Conservation (phyloP, 1,140 invertebrate genomes). For the Cepaea nemoralis region DNA sequence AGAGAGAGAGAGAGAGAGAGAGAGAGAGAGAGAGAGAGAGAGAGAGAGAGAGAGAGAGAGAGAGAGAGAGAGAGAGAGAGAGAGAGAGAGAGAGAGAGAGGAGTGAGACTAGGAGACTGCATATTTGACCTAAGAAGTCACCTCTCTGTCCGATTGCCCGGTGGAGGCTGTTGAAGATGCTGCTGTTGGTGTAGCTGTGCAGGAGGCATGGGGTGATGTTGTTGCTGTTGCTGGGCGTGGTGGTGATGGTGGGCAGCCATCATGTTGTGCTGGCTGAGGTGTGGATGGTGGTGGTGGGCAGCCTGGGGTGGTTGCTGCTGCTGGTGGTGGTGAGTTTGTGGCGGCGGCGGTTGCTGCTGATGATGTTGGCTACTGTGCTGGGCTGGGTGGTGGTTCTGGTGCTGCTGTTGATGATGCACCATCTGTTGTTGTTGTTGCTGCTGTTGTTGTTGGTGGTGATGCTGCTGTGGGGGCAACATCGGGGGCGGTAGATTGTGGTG, state of each 20-base stretch:
- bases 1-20: no score
- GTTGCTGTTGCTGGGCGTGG: neutral
- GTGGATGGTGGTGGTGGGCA: constrained; percentile 13
- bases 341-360: constrained; percentile 3
- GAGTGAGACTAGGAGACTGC: no score
- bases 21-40: no score
- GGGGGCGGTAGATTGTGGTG: constrained; percentile 8
- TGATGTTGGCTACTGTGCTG: neutral
- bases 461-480: neutral
- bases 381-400: constrained; percentile 1
- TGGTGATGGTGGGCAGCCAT: neutral
- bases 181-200: constrained; percentile 18
- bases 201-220: neutral
- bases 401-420: neutral
- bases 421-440: constrained; percentile 10
- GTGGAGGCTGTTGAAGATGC: constrained; percentile 6
- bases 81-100: no score
- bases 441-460: neutral
- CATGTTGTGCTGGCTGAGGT: constrained; percentile 23
- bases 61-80: no score
- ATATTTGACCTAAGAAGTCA: no score
- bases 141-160: neutral
- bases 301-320: neutral
- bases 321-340: neutral
- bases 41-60: no score